A percentile compares a stretch with the other conserved stretches of the same genome.
phyloP scores from a whole-genome alignment of 2,113 vertebrate genomes.

The Acrocephalus arundinaceus region DNA sequence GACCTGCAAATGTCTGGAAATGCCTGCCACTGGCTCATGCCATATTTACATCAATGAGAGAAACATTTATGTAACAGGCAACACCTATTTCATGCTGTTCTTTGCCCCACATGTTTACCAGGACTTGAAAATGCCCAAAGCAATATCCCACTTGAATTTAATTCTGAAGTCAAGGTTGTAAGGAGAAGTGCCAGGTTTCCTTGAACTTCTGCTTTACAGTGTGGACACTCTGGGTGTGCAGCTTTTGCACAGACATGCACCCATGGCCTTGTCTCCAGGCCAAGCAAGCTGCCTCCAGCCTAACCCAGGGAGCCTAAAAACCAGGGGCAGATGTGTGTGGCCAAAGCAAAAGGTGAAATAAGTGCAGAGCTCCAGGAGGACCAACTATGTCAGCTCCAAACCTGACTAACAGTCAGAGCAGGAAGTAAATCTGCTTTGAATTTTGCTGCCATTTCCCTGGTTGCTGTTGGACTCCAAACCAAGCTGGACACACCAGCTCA shows the following conservation, averaged over 20 bases:
- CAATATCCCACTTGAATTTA: background rate
- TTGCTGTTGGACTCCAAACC: background rate
- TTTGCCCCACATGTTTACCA: fast-evolving
- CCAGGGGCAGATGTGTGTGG: too few relatives aligned
- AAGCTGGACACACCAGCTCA: background rate
- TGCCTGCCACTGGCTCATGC: background rate
- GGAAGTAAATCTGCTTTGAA: background rate
- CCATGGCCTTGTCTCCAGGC: fast-evolving
- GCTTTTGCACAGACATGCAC: background rate
- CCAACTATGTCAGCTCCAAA: background rate
- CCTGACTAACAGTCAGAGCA: background rate
- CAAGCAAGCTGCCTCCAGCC: background rate
- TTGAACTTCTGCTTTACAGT: background rate
- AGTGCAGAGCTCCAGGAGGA: background rate
- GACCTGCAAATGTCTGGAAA: background rate
- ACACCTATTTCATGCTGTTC: background rate
- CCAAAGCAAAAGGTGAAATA: background rate
- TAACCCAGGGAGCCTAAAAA: background rate
- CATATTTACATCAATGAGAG: background rate
- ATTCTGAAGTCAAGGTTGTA: background rate
- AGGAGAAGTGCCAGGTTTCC: background rate
- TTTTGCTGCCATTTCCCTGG: background rate
- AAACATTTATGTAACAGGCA: background rate
- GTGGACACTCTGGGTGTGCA: background rate
- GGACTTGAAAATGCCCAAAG: background rate